Conservation (phyloP, 2,888 invertebrate species). For the Neelides folsomi region DNA sequence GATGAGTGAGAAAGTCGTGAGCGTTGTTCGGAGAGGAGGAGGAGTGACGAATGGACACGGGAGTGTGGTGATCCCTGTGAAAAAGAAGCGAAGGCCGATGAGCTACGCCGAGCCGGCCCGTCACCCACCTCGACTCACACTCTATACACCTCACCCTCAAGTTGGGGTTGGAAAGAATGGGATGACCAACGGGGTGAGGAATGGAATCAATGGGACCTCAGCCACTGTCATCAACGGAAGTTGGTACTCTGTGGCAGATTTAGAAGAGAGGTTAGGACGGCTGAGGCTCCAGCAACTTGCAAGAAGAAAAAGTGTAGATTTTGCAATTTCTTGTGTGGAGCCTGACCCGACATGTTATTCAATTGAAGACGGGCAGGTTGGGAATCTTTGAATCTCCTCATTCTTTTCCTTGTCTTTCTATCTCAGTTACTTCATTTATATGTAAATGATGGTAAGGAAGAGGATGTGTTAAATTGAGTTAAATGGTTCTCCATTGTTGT, state of each 20-base stretch:
- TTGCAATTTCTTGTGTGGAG: conserved; percentile 32
- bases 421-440: no score
- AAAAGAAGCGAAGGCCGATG: conserved; percentile 18
- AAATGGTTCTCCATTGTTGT: no score
- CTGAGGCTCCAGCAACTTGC: conserved; percentile 24
- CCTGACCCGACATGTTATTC: conserved; percentile 30
- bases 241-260: conserved; percentile 23
- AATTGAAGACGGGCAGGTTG: conserved; percentile 16
- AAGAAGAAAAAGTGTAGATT: conserved; percentile 29
- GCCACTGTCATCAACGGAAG: conserved; percentile 5
- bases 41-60: conserved; percentile 1
- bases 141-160: neutral
- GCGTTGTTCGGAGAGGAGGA: neutral
- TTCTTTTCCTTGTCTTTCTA: no score
- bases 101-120: conserved; percentile 23
- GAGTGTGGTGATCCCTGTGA: neutral
- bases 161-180: neutral
- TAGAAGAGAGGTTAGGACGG: conserved; percentile 25
- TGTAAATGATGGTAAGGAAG: no score
- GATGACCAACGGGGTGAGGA: neutral
- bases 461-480: no score
- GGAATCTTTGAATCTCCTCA: no score
- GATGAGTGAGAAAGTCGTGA: neutral
- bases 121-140: neutral
- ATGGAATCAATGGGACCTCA: neutral